A percentile compares a stretch with the other conserved stretches of the same genome.
Conservation (phyloP, 2,797 vertebrate genomes). For the Vireo griseus region DNA sequence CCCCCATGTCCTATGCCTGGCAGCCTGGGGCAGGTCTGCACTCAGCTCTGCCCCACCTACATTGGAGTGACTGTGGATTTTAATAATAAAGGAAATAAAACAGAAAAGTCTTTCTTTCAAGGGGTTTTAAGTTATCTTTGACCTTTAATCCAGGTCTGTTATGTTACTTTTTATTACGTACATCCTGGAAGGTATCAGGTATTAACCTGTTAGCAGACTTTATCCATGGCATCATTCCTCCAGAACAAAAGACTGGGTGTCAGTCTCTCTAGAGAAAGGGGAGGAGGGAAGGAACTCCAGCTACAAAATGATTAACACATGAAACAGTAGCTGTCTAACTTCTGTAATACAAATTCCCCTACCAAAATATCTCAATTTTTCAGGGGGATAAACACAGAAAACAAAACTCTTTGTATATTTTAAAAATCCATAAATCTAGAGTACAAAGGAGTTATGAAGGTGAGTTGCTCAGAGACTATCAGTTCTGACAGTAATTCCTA, state of each 20-base stretch:
- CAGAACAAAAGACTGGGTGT: background rate
- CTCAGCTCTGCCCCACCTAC: background rate
- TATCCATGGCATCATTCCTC: background rate
- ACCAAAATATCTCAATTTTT: background rate
- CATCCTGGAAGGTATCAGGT: background rate
- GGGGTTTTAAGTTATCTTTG: background rate
- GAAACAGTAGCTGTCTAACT: background rate
- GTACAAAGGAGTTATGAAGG: slow-evolving; percentile 45
- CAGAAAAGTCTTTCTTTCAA: background rate
- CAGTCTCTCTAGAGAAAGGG: background rate
- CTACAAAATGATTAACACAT: background rate
- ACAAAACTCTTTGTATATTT: slow-evolving; percentile 52
- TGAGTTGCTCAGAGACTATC: background rate
- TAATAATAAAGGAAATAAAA: background rate
- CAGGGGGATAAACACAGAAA: slow-evolving; percentile 26
- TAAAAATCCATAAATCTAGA: slow-evolving; percentile 8
- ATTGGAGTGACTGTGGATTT: background rate
- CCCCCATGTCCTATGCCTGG: fast-evolving
- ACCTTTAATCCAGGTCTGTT: background rate
- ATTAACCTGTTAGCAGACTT: background rate
- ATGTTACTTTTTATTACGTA: fast-evolving
- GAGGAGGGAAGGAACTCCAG: background rate
- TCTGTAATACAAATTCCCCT: background rate
- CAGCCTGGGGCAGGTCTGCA: fast-evolving
- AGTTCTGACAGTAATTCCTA: slow-evolving; percentile 15